Evolutionary conservation across 53 echinoderm and acorn worm genomes (phyloP), one percentile per base, ranked within the genome.

Genomic region (Glandiceps talaboti): DNA sequence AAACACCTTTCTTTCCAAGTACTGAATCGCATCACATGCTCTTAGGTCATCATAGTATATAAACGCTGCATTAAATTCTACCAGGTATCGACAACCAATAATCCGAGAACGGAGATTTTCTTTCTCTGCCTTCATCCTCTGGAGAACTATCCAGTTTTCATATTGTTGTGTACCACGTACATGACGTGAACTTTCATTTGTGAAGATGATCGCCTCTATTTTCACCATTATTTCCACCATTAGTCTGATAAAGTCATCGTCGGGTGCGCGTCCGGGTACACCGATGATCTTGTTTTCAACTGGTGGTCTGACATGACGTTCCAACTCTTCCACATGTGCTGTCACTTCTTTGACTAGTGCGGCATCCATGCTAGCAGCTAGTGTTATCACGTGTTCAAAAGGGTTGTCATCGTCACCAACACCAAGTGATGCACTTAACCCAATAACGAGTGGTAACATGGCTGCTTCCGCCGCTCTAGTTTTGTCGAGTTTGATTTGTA

Each of bases 291-390:
- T 29, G 77, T 91, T 88, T 31, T 84, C 27, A n/a, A 88, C 91
- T 27, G 91, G 91, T 0, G 86, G 81, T 74, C 82, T 86, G 27
- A 88, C 84, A 32, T 32, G 32, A 14, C 80, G 0, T 0, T 75
- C 80, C 1, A 91, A 76, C 29, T 88, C 82, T 27, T 77, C 14
- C 6, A 86, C 79, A 14, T 81, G 29, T 32, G 82, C 27, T 14
- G 31, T 73, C 6, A 91, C 91, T 32, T 80, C 75, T 74, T 79
- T 79, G 31, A 91, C 88, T 26, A 84, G 76, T 1, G 33, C 74
- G 33, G 80, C 82, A 75, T 91, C 88, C 86, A 91, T 81, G 75
- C 88, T 91, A 14, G 88, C 88, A 30, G 88, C 88, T 27, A 91
- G 86, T n/a, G 86, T 86, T n/a, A 86, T 74, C 10, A 91, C 64